Base-by-base conservation (phyloP, 2,797 vertebrate species). In the Scyliorhinus canicula region DNA sequence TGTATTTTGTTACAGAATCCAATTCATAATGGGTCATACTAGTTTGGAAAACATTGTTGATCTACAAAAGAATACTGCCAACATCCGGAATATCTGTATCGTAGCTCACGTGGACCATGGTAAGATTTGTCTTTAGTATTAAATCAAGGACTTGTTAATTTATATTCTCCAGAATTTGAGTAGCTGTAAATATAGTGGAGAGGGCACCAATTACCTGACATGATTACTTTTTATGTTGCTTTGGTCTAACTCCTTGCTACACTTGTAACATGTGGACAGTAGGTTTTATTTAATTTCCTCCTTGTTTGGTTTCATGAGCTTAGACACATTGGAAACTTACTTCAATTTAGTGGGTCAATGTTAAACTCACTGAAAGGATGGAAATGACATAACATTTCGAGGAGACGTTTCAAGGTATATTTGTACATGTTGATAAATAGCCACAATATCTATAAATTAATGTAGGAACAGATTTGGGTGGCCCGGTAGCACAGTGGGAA, bases 81-180 rank as follows among this genome's bases (percentile, higher is more conserved):
- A 98, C 95, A 98, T 99, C 96, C 97, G 99, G 93, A 99, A 99
- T 95, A 97, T 99, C 95, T 99, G 99, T 79, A 98, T 99, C 4
- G 95, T 99, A 95, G 99, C 99, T 21, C 99, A 99, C 2, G 99
- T 99, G 57, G 99, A 99, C 96, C 99, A 99, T 0, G 99, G 99
- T 99, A 95, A 97, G 98, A 47, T 3, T 31, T 26, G 77, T 95
- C 67, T 40, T 63, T 44, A 12, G 35, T 63, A 40, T 65, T 26
- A 44, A 19, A 47, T 44, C 5, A 4, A 26, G 1, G 4, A 35
- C 85, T 57, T 4, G 26, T 85, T 7, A 12, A 26, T 55, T 86
- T 24, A 35, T 4, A 35, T 57, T 60, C 28, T 60, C 31, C 16
- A 90, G 60, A 57, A 88, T 31, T 28, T 86, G 50, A 35, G 14